phyloP scores from a whole-genome alignment of 2,797 vertebrate genomes.

The Gymnocypris eckloni region DNA sequence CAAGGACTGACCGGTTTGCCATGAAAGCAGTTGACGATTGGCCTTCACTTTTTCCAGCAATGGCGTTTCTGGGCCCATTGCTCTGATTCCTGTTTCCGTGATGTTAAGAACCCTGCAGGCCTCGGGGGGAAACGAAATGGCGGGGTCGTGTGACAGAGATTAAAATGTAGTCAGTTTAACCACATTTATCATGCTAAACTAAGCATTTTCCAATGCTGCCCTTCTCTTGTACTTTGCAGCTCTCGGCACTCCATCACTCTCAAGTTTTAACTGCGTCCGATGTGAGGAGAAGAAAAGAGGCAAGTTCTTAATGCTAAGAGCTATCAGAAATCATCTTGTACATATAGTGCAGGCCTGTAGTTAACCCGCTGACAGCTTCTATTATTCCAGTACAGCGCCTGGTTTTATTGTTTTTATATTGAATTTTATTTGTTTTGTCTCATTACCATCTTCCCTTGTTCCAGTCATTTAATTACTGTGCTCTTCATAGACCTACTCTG shows the following conservation, averaged over 20 bases:
- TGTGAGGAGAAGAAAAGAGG: constrained; percentile 43
- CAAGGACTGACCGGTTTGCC: not conserved
- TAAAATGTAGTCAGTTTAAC: constrained; percentile 52
- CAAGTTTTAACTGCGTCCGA: constrained; percentile 53
- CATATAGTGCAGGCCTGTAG: constrained; percentile 36
- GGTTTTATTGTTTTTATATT: constrained; percentile 45
- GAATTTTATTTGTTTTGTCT: constrained; percentile 2
- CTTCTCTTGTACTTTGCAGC: constrained; percentile 61
- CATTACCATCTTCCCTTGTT: not conserved
- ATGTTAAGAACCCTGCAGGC: not conserved
- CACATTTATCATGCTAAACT: constrained; percentile 62
- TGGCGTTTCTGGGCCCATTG: not conserved
- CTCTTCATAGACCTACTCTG: not conserved
- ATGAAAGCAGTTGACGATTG: constrained; percentile 1
- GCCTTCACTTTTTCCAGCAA: not conserved
- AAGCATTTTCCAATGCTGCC: constrained; percentile 62
- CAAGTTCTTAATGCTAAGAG: constrained; percentile 53
- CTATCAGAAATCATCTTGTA: constrained; percentile 60
- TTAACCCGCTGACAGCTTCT: constrained; percentile 51
- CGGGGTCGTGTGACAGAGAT: constrained; percentile 27
- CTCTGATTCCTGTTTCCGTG: not conserved
- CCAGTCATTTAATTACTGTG: not conserved
- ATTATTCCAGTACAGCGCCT: constrained; percentile 16
- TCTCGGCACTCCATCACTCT: constrained; percentile 65
- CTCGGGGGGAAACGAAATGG: constrained; percentile 26